A percentile compares a stretch with the other conserved stretches of the same genome.
These are phyloP conservation scores for Turnix velox DNA, from an alignment of 2,113 vertebrate species.

Conservation along the genomic window DNA sequence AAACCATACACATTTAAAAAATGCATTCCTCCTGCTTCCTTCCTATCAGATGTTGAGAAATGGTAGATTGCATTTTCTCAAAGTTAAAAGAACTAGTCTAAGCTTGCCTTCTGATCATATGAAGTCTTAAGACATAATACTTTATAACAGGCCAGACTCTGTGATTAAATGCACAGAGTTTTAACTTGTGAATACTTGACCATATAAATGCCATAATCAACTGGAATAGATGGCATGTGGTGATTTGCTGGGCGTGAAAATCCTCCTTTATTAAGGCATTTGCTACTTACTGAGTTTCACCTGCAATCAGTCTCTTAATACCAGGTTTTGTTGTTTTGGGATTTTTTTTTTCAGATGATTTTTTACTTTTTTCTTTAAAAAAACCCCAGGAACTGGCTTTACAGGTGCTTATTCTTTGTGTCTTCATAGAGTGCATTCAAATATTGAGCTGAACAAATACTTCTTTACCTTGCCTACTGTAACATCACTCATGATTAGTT, in stretches of 20 bases:
- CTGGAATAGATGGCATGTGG: not conserved
- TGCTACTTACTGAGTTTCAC: not conserved
- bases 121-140: not conserved
- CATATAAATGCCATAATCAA: slow-evolving; percentile 30
- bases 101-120: slow-evolving; percentile 51
- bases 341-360: too few relatives aligned
- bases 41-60: slow-evolving; percentile 59
- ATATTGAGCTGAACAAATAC: not conserved
- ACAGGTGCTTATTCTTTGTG: not conserved
- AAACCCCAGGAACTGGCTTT: not conserved
- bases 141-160: slow-evolving; percentile 10
- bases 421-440: not conserved
- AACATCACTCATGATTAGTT: not conserved
- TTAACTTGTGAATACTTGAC: slow-evolving; percentile 56
- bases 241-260: slow-evolving; percentile 25
- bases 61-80: slow-evolving; percentile 10
- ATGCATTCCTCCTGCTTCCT: not conserved
- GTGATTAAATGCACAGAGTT: slow-evolving; percentile 14
- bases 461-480: not conserved
- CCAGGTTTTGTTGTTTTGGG: not conserved
- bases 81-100: slow-evolving; percentile 29
- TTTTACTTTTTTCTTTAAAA: not conserved
- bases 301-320: not conserved
- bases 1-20: slow-evolving; percentile 11
- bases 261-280: not conserved